Base-by-base conservation (phyloP, 1,140 invertebrate genomes). In the Drosophila ercepeae region DNA sequence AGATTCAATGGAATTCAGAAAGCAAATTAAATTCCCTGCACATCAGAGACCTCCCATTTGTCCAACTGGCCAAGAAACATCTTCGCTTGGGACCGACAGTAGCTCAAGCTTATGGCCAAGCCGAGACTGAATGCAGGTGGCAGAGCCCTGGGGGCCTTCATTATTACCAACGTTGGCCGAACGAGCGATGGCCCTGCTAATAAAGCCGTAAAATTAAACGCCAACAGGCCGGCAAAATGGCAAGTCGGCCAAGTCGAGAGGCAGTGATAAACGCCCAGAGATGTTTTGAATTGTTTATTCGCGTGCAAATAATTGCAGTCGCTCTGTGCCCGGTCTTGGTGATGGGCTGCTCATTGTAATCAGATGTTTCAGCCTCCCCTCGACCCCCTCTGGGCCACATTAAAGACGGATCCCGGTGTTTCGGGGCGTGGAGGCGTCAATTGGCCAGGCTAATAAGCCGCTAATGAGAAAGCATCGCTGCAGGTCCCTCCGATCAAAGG, bases 181-280 rank as follows among this genome's bases (percentile, higher is more conserved):
- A 27, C 18, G 29, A 29, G 13, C 61, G 39, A 53, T 70, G 75
- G 39, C 76, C 52, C 60, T 63, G 63, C 60, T 86, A 86, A 86
- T 86, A 88, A 86, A 86, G 82, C 82, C 82, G 82, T 86, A 86
- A 86, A 86, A 88, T 88, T 86, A 88, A 86, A 86, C 74, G 77
- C 68, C 77, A 70, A 73, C 71, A 61, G 82, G 46, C 50, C 48
- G 19, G 49, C 36, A 44, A 64, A 67, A 42, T 65, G 44, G 61
- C 54, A 18, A 64, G 32, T n/a, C 39, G 16, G 14, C 23, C 51
- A 29, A 58, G 8, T 49, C 68, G 27, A 55, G 53, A 34, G 45
- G 42, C 81, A 88, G 81, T 84, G 81, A 84, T 84, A 84, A 84
- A 86, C 77, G 67, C 81, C 78, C 75, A 69, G 52, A 82, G 82